Evolutionary conservation across 1,140 invertebrate genomes (phyloP).

Genomic region (Pollicipes pollicipes): DNA sequence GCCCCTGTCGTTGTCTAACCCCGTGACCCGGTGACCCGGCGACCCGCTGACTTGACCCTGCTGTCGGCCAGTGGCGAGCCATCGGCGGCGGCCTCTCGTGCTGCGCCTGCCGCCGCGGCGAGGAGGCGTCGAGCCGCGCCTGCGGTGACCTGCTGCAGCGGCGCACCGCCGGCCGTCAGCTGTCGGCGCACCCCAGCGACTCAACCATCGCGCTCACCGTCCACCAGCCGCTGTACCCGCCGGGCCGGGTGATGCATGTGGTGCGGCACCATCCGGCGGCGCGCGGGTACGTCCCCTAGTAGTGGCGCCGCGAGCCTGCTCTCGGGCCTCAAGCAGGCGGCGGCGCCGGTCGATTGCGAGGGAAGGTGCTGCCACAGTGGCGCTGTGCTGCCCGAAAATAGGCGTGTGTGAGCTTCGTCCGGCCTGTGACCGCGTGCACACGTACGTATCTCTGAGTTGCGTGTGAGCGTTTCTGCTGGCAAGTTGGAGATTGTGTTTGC

Average conservation of each 20-base stretch:
- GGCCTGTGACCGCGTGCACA: too few relatives aligned
- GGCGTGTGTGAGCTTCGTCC: too few relatives aligned
- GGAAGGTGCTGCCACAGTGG: too few relatives aligned
- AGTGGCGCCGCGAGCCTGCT: not conserved
- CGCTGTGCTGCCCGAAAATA: too few relatives aligned
- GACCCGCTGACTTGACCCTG: not conserved
- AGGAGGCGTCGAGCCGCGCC: not conserved
- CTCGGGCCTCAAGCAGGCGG: too few relatives aligned
- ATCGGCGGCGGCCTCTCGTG: not conserved
- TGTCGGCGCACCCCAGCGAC: constrained; percentile 26
- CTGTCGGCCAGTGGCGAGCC: not conserved
- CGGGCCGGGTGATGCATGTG: constrained; percentile 74
- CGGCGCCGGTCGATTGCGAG: too few relatives aligned
- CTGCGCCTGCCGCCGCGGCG: not conserved
- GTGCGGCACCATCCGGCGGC: constrained; percentile 60
- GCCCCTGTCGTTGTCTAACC: too few relatives aligned
- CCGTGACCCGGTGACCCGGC: too few relatives aligned
- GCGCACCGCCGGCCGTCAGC: not conserved
- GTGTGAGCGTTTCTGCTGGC: too few relatives aligned
- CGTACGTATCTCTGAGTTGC: too few relatives aligned
- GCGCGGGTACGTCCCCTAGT: not conserved
- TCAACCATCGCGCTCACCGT: constrained; percentile 29
- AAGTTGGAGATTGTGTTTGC: too few relatives aligned
- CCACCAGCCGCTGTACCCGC: constrained; percentile 66
- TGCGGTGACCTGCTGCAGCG: not conserved